Evolutionary conservation across 2,113 vertebrate genomes (phyloP).

Genomic region (Sardina pilchardus): DNA sequence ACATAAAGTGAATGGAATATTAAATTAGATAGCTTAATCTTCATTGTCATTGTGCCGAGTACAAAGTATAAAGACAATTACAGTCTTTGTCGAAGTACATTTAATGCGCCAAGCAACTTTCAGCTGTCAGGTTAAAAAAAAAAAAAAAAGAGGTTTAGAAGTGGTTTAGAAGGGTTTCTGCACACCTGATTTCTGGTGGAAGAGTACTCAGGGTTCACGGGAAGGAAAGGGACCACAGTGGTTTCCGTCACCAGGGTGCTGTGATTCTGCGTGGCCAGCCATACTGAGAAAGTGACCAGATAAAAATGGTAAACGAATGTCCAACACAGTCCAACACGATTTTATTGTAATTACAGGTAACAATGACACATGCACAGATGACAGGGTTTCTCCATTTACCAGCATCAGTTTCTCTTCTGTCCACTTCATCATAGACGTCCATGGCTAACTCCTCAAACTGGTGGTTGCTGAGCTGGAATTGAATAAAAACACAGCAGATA

Average conservation of each 20-base stretch:
- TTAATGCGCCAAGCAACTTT: too few species aligned
- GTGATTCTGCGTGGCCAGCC: conserved; percentile 97
- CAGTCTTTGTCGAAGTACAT: too few species aligned
- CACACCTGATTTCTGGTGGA: conserved; percentile 95
- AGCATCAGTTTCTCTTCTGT: conserved; percentile 96
- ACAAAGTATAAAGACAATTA: too few species aligned
- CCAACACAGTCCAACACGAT: not conserved
- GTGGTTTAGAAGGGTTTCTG: not conserved
- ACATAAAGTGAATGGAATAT: not conserved
- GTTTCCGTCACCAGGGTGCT: conserved; percentile 95
- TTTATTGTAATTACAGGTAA: not conserved
- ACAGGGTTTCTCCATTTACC: conserved; percentile 63
- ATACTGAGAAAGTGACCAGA: conserved; percentile 71
- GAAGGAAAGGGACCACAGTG: conserved; percentile 95
- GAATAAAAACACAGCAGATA: conserved; percentile 24
- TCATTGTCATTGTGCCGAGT: too few species aligned
- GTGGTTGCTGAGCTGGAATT: conserved; percentile 89
- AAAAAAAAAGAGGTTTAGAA: not conserved
- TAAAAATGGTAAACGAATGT: not conserved
- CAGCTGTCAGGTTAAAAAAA: not conserved
- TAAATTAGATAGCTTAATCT: too few species aligned
- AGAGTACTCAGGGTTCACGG: conserved; percentile 96
- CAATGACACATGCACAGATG: not conserved
- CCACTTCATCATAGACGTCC: conserved; percentile 99
- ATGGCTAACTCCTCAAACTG: conserved; percentile 99